Percentiles rank a stretch among this genome's conserved stretches.
These are phyloP conservation scores for Trachelus stipa DNA, from an alignment of 2,888 invertebrate genomes.

Conservation along the genomic window DNA sequence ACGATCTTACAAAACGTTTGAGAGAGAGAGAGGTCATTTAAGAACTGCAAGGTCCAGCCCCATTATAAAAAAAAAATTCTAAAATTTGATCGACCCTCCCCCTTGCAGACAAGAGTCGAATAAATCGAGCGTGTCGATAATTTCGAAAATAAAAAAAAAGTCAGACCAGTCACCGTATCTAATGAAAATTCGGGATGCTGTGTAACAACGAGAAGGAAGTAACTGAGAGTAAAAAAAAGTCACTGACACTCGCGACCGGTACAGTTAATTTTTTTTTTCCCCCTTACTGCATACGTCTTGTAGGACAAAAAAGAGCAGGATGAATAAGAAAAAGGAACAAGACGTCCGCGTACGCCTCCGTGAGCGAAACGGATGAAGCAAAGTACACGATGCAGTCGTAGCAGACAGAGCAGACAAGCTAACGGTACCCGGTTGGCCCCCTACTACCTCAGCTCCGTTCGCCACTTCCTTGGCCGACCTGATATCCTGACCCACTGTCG, in stretches of 20 bases:
- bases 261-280: neutral
- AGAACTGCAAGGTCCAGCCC: too few species aligned
- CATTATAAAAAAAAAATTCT: neutral
- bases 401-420: constrained; percentile 19
- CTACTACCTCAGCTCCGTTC: constrained; percentile 13
- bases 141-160: neutral
- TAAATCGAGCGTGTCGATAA: neutral
- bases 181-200: neutral
- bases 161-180: neutral
- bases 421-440: constrained; percentile 15
- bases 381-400: constrained; percentile 10
- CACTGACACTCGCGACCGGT: neutral
- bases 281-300: neutral
- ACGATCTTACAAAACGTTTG: constrained; percentile 31
- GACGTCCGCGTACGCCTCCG: neutral
- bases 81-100: neutral
- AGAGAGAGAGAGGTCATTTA: too few species aligned
- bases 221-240: neutral
- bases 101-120: neutral
- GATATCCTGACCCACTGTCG: constrained; percentile 49
- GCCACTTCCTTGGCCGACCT: constrained; percentile 35
- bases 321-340: neutral
- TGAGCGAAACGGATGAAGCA: neutral
- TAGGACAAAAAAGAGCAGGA: neutral
- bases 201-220: neutral